These are phyloP conservation scores for Copsychus sechellarum DNA, from an alignment of 2,113 vertebrate species.

Conservation along the genomic window DNA sequence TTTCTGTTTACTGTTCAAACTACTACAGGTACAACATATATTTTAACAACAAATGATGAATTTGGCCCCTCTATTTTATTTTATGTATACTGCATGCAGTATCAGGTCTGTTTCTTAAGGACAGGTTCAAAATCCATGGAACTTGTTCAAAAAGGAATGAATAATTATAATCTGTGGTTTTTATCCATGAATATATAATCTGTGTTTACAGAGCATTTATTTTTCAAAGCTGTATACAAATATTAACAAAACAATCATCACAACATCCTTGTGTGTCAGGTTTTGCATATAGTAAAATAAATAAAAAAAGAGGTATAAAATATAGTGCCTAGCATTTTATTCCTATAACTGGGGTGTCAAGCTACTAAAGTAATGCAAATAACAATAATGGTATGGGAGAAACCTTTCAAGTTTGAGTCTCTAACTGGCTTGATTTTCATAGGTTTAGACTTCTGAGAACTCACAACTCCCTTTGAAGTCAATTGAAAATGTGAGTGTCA, in stretches of 20 bases:
- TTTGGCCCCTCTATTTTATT: not conserved
- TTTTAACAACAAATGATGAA: not conserved
- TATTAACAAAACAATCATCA: not conserved
- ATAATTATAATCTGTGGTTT: not conserved
- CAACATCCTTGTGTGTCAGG: not conserved
- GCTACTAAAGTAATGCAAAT: conserved; percentile 51
- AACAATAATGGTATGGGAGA: conserved; percentile 46
- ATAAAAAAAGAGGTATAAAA: not conserved
- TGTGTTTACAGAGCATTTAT: not conserved
- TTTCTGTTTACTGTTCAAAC: not conserved
- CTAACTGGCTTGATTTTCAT: conserved; percentile 64
- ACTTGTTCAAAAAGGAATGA: not conserved
- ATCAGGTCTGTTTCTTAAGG: not conserved
- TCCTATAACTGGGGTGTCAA: not conserved
- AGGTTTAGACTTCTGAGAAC: conserved; percentile 65
- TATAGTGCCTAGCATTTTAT: not conserved
- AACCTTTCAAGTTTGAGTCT: conserved; percentile 62
- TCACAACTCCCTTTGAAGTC: conserved; percentile 54
- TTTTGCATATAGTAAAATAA: not conserved
- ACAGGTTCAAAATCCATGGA: not conserved
- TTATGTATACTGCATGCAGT: not conserved
- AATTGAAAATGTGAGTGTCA: conserved; percentile 57
- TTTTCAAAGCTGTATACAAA: not conserved
- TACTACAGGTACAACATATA: not conserved
- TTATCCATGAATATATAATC: conserved; percentile 1